Base-by-base conservation (phyloP, 2,797 vertebrate genomes). In the Lepus oiostolus region DNA sequence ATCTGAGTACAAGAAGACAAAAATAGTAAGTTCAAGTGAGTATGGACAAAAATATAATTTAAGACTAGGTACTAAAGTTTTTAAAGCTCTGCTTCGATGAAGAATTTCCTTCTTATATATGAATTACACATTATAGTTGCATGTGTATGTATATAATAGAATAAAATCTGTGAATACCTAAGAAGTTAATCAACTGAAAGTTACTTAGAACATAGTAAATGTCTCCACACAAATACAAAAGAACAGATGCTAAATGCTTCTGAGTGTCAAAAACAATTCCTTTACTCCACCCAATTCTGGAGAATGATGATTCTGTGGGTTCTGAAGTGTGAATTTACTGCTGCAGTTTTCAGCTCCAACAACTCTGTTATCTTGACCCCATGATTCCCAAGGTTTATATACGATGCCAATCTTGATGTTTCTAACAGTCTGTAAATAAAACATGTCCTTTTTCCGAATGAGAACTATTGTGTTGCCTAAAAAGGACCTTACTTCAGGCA, bases 291-390 rank as follows among this genome's bases (percentile, higher is more conserved):
- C 81, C 32, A 42, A 26, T 54, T 74, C 84, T 65, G 32, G 13
- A 65, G n/a, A 47, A 54, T 47, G 70, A 32, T 93, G 70, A 32
- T 93, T 75, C 67, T 75, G 21, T 93, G 68, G 32, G 14, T 86
- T 87, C 30, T 92, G 63, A 86, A 54, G 42, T 60, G 11, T 68
- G 58, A 82, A 81, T 68, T 88, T 75, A 83, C 35, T n/a, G 16
- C 35, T 60, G 11, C 17, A 83, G 42, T 75, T 88, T 88, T 88
- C 47, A 68, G 50, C 35, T 88, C 30, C 50, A 68, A 60, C 62
- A 76, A 35, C 38, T 88, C 60, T 68, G n/a, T 88, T 52, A 76
- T 60, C 7, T 50, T 68, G 30, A 7, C 16, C 42, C 32, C 75
- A 4, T 47, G 12, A 88, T 93, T 60, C 17, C 35, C 17, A 17